Evolutionary conservation across 2,797 vertebrate genomes (phyloP), one percentile per base, ranked within the genome.

Genomic region (Leptodactylus fallax): DNA sequence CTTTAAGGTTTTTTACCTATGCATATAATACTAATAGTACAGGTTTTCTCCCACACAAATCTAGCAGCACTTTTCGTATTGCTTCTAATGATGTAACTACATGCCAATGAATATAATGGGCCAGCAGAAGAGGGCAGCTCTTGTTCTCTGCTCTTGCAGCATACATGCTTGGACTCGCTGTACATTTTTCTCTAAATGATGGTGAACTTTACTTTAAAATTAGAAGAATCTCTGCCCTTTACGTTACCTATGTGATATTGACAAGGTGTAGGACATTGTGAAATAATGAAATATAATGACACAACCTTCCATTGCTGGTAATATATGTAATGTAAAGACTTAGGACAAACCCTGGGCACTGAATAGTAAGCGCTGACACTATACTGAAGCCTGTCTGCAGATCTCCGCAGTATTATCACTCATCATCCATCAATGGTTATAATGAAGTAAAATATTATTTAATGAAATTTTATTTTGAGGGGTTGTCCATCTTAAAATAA

Each of bases 161-260:
- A 1, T 23, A 12, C n/a, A 23, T 65, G 9, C 61, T 65, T 14
- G 25, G 25, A 36, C 25, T 69, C 4, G 3, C 71, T 47, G 45
- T 49, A 76, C 47, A n/a, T 51, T 80, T 80, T 80, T 11, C 58
- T 80, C 8, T 60, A 61, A 80, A 80, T 80, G 8, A 80, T 23
- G 55, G 4, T 10, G 27, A 21, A 60, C 14, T 56, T 25, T 56
- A 36, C 11, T 63, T 21, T 25, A 21, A 47, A n/a, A 19, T 6
- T 47, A 27, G 60, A 21, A 19, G 23, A 67, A 11, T n/a, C 58
- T 6, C 3, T 80, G 56, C 14, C 23, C 78, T 58, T 27, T 60
- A 61, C 61, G 25, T 67, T 45, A 55, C 3, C 25, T 72, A 21
- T 23, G 13, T 72, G n/a, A 56, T n/a, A 71, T 56, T 21, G 63